Evolutionary conservation across 2,113 vertebrate genomes (phyloP).

Genomic region (Epinephelus cyanopodus): DNA sequence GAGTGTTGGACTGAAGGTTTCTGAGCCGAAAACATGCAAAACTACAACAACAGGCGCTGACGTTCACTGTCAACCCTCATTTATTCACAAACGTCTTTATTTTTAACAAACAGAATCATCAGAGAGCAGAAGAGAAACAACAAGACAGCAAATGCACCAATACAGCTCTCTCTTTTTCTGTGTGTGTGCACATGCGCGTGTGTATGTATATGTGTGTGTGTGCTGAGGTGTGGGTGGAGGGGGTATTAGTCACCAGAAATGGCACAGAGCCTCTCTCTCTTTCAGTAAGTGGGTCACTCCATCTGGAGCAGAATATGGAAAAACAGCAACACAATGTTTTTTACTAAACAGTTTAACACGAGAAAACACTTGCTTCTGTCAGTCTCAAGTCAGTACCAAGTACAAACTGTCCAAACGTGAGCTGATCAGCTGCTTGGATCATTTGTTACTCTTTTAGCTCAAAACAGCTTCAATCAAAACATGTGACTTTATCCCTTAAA

Average conservation of each 20-base stretch:
- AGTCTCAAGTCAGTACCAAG: conserved; percentile 15
- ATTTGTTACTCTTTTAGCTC: neutral
- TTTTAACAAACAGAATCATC: conserved; percentile 72
- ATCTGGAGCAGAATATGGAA: conserved; percentile 78
- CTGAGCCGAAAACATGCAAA: conserved; percentile 31
- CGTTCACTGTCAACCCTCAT: conserved; percentile 57
- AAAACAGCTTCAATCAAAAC: neutral
- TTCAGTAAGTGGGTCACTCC: conserved; percentile 77
- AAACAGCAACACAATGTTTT: conserved; percentile 67
- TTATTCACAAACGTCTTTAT: conserved; percentile 70
- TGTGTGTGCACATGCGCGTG: conserved; percentile 17
- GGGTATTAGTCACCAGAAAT: conserved; percentile 78
- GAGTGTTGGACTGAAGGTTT: neutral
- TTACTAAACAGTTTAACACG: conserved; percentile 33
- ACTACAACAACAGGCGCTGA: conserved; percentile 35
- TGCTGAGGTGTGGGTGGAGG: conserved; percentile 67
- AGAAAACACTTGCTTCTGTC: neutral
- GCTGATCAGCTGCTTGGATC: neutral
- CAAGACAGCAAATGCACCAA: conserved; percentile 20
- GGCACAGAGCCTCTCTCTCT: conserved; percentile 63
- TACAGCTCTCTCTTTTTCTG: neutral
- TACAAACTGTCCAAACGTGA: neutral
- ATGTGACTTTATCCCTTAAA: neutral
- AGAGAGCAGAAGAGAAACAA: conserved; percentile 57
- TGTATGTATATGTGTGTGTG: conserved; percentile 46